A percentile compares a stretch with the other conserved stretches of the same genome.
phyloP scores from a whole-genome alignment of 2,888 invertebrate species.

The Xestia xanthographa region DNA sequence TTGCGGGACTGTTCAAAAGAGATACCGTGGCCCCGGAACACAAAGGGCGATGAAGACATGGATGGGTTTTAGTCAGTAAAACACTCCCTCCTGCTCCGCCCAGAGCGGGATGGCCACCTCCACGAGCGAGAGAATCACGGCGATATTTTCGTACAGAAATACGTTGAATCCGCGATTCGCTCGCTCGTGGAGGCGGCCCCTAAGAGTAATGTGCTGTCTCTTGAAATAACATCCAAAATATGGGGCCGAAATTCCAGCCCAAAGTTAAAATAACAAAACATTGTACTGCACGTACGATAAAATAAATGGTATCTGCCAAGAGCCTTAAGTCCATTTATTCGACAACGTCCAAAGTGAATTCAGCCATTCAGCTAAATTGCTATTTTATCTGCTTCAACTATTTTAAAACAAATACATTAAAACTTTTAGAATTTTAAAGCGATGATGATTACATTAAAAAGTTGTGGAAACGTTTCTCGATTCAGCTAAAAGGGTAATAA shows the following conservation, averaged over 20 bases:
- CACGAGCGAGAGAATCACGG: no score
- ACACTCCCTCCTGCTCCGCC: no score
- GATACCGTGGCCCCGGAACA: no score
- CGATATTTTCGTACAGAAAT: no score
- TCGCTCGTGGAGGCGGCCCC: no score
- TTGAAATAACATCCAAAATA: slow-evolving; percentile 3
- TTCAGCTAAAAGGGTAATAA: not conserved
- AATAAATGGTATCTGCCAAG: slow-evolving; percentile 39
- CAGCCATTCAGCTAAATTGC: slow-evolving; percentile 35
- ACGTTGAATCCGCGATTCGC: no score
- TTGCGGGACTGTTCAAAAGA: no score
- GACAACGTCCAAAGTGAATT: slow-evolving; percentile 31
- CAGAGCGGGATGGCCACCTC: no score
- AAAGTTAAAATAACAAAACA: slow-evolving; percentile 6
- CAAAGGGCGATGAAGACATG: no score
- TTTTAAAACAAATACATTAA: slow-evolving; percentile 53
- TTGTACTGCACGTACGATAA: slow-evolving; percentile 17
- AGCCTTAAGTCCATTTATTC: slow-evolving; percentile 32
- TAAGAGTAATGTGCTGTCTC: not conserved
- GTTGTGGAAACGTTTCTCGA: slow-evolving; percentile 26
- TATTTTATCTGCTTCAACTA: slow-evolving; percentile 36
- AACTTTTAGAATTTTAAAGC: slow-evolving; percentile 38
- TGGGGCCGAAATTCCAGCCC: not conserved
- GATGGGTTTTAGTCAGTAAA: no score
- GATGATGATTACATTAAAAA: slow-evolving; percentile 60